These are phyloP conservation scores for Dicentrarchus labrax DNA, from an alignment of 2,113 vertebrate genomes.

Conservation along the genomic window DNA sequence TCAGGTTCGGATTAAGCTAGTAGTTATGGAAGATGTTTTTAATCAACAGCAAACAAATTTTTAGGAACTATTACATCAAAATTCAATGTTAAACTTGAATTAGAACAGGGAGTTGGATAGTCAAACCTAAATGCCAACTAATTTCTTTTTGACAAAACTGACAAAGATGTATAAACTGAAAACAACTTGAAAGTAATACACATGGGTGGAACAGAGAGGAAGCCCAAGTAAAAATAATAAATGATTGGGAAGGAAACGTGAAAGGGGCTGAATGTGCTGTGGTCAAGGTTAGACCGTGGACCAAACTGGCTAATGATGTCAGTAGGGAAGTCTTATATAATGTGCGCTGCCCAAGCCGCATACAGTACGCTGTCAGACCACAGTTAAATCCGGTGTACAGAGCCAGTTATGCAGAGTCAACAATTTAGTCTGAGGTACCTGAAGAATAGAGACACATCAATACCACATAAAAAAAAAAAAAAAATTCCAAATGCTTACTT, in stretches of 20 bases:
- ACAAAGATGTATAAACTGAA: not conserved
- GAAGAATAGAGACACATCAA: not conserved
- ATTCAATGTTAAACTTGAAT: not conserved
- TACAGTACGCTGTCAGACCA: conserved; percentile 46
- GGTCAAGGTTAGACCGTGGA: conserved; percentile 43
- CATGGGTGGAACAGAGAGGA: not conserved
- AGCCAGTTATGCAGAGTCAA: conserved; percentile 25
- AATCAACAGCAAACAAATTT: not conserved
- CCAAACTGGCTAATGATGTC: conserved; percentile 47
- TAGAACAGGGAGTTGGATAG: not conserved
- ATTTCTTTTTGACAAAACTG: not conserved
- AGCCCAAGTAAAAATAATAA: conserved; percentile 11
- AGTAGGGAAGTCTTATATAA: conserved; percentile 41
- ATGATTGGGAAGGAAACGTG: not conserved
- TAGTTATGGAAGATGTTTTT: not conserved
- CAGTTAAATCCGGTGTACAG: conserved; percentile 32
- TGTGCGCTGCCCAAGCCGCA: conserved; percentile 27
- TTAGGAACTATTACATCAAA: not conserved
- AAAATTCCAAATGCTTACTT: not conserved
- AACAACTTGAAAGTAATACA: not conserved
- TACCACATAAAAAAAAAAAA: not conserved
- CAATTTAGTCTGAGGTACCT: conserved; percentile 23
- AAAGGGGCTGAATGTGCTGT: conserved; percentile 27
- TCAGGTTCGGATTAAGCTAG: not conserved
- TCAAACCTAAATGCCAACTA: not conserved